Evolutionary conservation across 2,888 invertebrate species (phyloP), one percentile per base, ranked within the genome.

Genomic region (Drosophila monieri): DNA sequence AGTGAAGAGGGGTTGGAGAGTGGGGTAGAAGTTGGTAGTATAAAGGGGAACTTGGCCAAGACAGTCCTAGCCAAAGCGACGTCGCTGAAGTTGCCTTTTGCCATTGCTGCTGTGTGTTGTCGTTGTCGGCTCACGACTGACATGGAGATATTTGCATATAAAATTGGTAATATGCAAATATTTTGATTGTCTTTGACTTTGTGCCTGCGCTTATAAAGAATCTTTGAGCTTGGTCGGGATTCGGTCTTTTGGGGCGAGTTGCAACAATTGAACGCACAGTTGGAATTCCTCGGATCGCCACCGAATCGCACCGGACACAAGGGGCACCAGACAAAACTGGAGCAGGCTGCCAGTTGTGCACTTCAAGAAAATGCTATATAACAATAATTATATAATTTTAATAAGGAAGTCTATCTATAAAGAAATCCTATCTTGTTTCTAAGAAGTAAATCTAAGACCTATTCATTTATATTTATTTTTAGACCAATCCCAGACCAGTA

Each of bases 161-260:
- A 89, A 89, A 88, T 89, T 85, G 89, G 77, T 80, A 89, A 90
- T 90, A 90, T 90, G 90, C 89, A 89, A 90, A 90, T 90, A 90
- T 89, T 90, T 90, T 90, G 90, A 90, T 90, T 90, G 90, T 89
- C 89, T 90, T 89, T 88, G 89, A 88, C 83, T 88, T 86, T 85
- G 85, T 79, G 83, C 83, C 62, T 64, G 83, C 85, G 85, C 84
- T 84, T 85, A 84, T 85, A 84, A 84, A 84, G 84, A 84, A 84
- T 84, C 85, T 84, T 80, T 79, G 60, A 54, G 74, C 68, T 44
- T 69, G 68, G 76, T 55, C 73, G 52, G 68, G 67, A 53, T 41
- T 52, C 65, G 54, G 49, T 49, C 46, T 15, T 59, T 62, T 60
- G 52, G 56, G 66, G 32, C 70, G 65, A 69, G 61, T 39, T 46